Evolutionary conservation across 1,140 invertebrate genomes (phyloP).

Genomic region (Drosophila sucinea): DNA sequence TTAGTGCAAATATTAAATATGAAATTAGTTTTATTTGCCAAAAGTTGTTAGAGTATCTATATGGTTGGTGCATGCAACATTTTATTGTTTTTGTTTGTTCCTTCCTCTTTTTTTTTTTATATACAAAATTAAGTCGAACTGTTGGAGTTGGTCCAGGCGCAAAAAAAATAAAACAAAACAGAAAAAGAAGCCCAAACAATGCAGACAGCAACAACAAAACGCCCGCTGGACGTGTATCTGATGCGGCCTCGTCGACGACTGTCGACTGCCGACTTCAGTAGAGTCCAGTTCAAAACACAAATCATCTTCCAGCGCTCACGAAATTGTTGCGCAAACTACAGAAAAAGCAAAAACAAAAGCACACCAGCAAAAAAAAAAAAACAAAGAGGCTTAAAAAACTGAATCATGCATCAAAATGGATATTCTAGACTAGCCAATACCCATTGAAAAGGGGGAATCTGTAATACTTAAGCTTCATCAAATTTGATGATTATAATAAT

Average conservation of each 20-base stretch:
- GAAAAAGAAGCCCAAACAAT: constrained; percentile 49
- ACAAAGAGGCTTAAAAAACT: constrained; percentile 6
- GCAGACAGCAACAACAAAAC: constrained; percentile 48
- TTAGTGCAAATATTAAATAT: too few species aligned
- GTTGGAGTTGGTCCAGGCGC: constrained; percentile 11
- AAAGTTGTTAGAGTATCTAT: too few species aligned
- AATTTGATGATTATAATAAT: too few species aligned
- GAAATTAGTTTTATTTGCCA: too few species aligned
- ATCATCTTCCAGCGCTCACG: constrained; percentile 81
- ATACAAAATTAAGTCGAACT: constrained; percentile 70
- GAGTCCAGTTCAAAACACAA: constrained; percentile 72
- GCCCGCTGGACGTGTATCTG: constrained; percentile 79
- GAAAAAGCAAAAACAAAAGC: constrained; percentile 51
- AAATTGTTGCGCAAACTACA: constrained; percentile 81
- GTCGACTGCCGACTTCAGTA: constrained; percentile 49
- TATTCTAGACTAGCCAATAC: background rate
- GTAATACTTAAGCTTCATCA: too few species aligned
- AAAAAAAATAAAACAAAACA: constrained; percentile 12
- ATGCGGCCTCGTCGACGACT: constrained; percentile 61
- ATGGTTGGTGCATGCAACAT: background rate
- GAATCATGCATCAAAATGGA: constrained; percentile 2
- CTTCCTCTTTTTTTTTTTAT: constrained; percentile 22
- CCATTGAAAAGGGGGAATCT: background rate
- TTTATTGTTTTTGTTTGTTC: background rate
- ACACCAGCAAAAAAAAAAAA: background rate